Conservation (phyloP, 1,140 invertebrate species). For the Anoplophora glabripennis region DNA sequence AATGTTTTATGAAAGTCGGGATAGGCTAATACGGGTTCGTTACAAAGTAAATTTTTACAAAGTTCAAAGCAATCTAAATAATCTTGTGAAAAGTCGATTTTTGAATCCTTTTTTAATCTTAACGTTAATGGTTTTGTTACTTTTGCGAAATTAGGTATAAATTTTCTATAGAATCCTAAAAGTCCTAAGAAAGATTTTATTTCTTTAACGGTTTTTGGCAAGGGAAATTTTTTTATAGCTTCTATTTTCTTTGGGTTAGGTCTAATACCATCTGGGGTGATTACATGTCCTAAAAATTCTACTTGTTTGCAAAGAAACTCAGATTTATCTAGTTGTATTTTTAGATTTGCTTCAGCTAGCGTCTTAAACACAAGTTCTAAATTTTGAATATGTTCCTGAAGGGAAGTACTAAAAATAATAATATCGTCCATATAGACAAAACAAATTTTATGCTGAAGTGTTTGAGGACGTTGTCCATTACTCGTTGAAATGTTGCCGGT, state of each 20-base stretch:
- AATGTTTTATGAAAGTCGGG: conserved; percentile 36
- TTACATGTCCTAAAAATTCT: conserved; percentile 46
- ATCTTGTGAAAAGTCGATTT: conserved; percentile 1
- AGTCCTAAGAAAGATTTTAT: conserved; percentile 29
- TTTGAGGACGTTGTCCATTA: conserved; percentile 32
- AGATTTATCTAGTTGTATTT: conserved; percentile 34
- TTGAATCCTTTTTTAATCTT: conserved; percentile 21
- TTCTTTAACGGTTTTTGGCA: conserved; percentile 28
- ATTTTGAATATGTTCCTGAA: conserved; percentile 31
- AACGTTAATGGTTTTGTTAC: conserved; percentile 7
- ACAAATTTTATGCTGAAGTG: conserved; percentile 32
- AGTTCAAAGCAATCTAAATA: not conserved
- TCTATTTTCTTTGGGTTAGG: conserved; percentile 37
- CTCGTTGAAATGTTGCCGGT: conserved; percentile 47
- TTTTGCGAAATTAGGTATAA: conserved; percentile 13
- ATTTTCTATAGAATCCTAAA: conserved; percentile 18
- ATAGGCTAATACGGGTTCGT: conserved; percentile 26
- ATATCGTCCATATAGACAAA: conserved; percentile 47
- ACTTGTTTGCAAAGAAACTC: conserved; percentile 36
- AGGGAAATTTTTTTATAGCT: conserved; percentile 32
- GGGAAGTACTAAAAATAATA: conserved; percentile 29
- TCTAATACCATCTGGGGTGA: conserved; percentile 29
- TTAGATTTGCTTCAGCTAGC: conserved; percentile 20
- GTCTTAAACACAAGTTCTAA: conserved; percentile 28
- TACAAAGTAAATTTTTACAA: conserved; percentile 11